A percentile compares a stretch with the other conserved stretches of the same genome.
Conservation (phyloP, 2,113 vertebrate genomes). For the Eupsittula cactorum region DNA sequence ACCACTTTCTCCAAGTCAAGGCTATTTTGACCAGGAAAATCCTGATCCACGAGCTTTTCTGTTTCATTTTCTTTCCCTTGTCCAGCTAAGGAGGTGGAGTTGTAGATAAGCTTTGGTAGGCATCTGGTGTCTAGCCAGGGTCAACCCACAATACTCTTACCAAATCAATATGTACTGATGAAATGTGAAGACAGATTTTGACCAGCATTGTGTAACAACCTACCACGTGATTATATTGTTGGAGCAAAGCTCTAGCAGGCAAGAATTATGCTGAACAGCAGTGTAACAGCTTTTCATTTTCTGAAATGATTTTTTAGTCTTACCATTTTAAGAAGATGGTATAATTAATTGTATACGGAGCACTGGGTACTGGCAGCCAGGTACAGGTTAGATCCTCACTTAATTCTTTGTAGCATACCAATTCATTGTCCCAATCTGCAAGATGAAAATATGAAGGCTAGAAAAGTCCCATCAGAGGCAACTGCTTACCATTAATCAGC, state of each 20-base stretch:
- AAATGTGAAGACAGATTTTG: not conserved
- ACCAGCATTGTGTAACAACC: not conserved
- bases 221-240: not conserved
- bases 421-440: constrained; percentile 58
- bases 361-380: constrained; percentile 27
- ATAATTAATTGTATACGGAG: not conserved
- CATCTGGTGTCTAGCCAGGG: not conserved
- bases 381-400: constrained; percentile 31
- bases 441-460: not conserved
- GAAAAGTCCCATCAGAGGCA: not conserved
- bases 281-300: not conserved
- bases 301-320: not conserved
- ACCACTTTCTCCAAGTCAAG: not conserved
- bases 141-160: not conserved
- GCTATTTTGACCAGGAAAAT: not conserved
- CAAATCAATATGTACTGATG: not conserved
- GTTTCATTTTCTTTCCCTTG: not conserved
- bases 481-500: not conserved
- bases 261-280: not conserved
- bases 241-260: not conserved
- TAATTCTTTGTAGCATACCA: constrained; percentile 49
- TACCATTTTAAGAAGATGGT: constrained; percentile 60
- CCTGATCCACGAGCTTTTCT: rapidly evolving
- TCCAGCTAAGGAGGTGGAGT: not conserved
- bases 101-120: not conserved